phyloP scores from a whole-genome alignment of 1,140 invertebrate genomes.

The Lerema accius region DNA sequence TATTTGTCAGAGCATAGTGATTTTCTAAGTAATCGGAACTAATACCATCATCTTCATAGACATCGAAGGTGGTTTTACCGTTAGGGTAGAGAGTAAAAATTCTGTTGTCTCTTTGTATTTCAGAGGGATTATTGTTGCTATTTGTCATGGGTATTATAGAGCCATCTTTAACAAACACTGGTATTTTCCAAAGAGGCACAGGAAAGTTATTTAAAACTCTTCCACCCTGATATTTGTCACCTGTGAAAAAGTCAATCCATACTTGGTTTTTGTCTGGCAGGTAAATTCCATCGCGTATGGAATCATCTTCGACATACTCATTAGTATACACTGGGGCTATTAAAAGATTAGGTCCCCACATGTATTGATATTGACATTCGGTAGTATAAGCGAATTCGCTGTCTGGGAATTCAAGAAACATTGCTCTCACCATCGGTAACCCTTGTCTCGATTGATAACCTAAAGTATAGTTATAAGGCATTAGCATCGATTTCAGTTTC shows the following conservation, averaged over 20 bases:
- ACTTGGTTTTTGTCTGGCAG: conserved; percentile 65
- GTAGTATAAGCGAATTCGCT: conserved; percentile 56
- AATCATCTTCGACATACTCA: conserved; percentile 34
- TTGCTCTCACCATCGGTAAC: conserved; percentile 72
- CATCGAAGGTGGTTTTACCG: conserved; percentile 47
- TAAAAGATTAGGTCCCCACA: conserved; percentile 73
- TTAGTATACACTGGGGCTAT: conserved; percentile 67
- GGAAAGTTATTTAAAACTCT: conserved; percentile 64
- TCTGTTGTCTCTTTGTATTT: conserved; percentile 61
- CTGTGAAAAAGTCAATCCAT: conserved; percentile 73
- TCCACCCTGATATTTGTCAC: conserved; percentile 67
- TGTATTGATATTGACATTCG: conserved; percentile 70
- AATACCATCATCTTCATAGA: conserved; percentile 76
- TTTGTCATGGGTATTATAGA: conserved; percentile 68
- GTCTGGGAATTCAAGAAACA: conserved; percentile 70
- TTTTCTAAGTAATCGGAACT: conserved; percentile 54
- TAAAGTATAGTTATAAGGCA: conserved; percentile 76
- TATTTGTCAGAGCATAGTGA: conserved; percentile 53
- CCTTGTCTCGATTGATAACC: conserved; percentile 59
- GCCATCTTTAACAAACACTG: conserved; percentile 73
- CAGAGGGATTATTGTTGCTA: conserved; percentile 65
- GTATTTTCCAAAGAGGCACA: conserved; percentile 71
- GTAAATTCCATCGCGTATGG: conserved; percentile 58
- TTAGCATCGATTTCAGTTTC: conserved; percentile 70
- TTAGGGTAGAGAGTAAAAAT: conserved; percentile 66